Evolutionary conservation across 2,888 invertebrate genomes (phyloP), one percentile per base, ranked within the genome.

Genomic region (Acleris cristana): DNA sequence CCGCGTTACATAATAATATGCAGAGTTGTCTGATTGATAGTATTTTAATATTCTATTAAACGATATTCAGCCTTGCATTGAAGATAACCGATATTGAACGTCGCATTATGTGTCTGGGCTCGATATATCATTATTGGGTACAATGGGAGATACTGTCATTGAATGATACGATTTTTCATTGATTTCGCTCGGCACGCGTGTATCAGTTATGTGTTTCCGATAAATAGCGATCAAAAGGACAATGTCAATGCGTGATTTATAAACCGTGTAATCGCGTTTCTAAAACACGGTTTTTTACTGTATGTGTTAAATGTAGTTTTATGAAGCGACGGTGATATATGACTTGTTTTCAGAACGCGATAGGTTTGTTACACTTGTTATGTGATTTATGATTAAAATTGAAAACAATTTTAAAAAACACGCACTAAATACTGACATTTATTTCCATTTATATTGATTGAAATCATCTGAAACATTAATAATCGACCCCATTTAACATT

Each of bases 191-290:
- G 89, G 84, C 88, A 87, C 90, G 89, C 86, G 86, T 82, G 75
- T 73, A 73, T 58, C 72, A 83, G 85, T 84, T 87, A 85, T 90
- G 78, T 84, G 80, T 78, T 81, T 80, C 83, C 81, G 85, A 89
- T 90, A 89, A 90, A 90, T 88, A 86, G 76, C 82, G 81, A 88
- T 85, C 86, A 83, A 83, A 83, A 81, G 86, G 86, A 87, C 84
- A 82, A 82, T 77, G 75, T 81, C 80, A 84, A 85, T 86, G 85
- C 86, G 80, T 90, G 91, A 92, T 92, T 92, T 92, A 92, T 88
- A 79, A 79, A 75, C 77, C 82, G 84, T 83, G 79, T 84, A 86
- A 87, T 83, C 81, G 80, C 74, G 76, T 79, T 79, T 79, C 78
- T 79, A 85, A 88, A 86, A 86, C 80, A 83, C 76, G 65, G 74